Conservation (phyloP, 2,797 vertebrate species). For the Chelonia mydas region DNA sequence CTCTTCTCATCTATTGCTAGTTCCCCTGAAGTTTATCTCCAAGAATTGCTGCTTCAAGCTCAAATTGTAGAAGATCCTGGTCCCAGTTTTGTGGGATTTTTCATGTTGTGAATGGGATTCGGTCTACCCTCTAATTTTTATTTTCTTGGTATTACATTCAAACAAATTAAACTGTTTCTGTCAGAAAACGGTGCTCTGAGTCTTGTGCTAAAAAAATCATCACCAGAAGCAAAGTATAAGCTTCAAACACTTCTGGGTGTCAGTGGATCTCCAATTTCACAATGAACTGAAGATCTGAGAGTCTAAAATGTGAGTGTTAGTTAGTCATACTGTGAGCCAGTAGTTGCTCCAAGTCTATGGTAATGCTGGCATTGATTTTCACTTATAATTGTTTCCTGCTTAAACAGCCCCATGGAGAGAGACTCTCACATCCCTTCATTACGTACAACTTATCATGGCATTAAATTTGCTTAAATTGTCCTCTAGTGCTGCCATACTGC, state of each 20-base stretch:
- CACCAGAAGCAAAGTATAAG: not conserved
- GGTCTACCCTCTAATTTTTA: not conserved
- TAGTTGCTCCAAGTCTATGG: conserved; percentile 22
- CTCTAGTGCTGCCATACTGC: conserved; percentile 60
- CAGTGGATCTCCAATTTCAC: conserved; percentile 48
- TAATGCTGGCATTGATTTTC: conserved; percentile 74
- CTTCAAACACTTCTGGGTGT: conserved; percentile 58
- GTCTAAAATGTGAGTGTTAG: conserved; percentile 8
- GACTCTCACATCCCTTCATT: conserved; percentile 59
- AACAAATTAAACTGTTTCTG: not conserved
- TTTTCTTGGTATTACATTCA: not conserved
- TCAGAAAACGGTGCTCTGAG: accelerated
- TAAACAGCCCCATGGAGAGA: conserved; percentile 75
- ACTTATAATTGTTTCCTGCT: conserved; percentile 74
- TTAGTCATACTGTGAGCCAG: not conserved
- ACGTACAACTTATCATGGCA: conserved; percentile 72
- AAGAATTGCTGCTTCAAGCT: not conserved
- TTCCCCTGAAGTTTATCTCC: not conserved
- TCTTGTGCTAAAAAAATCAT: conserved; percentile 17
- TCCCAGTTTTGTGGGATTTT: not conserved
- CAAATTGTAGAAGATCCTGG: not conserved
- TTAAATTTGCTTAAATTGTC: conserved; percentile 79
- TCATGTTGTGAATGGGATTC: not conserved
- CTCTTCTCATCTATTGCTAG: conserved; percentile 1
- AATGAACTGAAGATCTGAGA: conserved; percentile 32